Percentiles rank a stretch among this genome's conserved stretches.
These are phyloP conservation scores for Platycheirus rosarum DNA, from an alignment of 2,888 invertebrate species.

Conservation along the genomic window DNA sequence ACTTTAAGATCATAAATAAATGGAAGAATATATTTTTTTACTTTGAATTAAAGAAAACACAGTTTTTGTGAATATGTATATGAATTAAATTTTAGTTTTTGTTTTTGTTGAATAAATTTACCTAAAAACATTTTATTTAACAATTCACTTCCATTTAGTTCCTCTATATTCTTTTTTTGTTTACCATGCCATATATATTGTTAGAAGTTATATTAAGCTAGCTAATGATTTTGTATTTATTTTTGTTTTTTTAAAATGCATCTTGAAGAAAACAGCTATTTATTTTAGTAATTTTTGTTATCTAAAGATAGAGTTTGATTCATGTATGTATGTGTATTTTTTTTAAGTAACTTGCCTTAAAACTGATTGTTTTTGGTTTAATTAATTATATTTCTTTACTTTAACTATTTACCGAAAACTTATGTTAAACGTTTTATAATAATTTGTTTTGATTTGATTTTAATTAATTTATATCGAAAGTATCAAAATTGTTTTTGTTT, in stretches of 20 bases:
- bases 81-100: conserved; percentile 21
- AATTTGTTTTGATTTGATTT: conserved; percentile 4
- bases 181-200: conserved; percentile 39
- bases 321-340: conserved; percentile 5
- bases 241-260: conserved; percentile 39
- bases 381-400: neutral
- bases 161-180: conserved; percentile 17
- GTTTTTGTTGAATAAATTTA: conserved; percentile 65
- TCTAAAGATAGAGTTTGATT: conserved; percentile 50
- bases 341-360: conserved; percentile 13
- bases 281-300: conserved; percentile 40
- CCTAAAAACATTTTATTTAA: conserved; percentile 68
- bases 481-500: conserved; percentile 47
- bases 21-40: too few relatives aligned
- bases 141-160: conserved; percentile 53
- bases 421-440: conserved; percentile 12
- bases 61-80: neutral
- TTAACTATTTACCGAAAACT: neutral
- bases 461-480: conserved; percentile 26
- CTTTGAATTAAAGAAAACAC: too few relatives aligned
- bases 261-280: conserved; percentile 57
- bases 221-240: conserved; percentile 47
- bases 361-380: conserved; percentile 46
- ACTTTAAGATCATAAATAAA: too few relatives aligned
- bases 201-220: conserved; percentile 65